Evolutionary conservation across 2,797 vertebrate species (phyloP), one percentile per base, ranked within the genome.

Genomic region (Phalloptychus januarius): DNA sequence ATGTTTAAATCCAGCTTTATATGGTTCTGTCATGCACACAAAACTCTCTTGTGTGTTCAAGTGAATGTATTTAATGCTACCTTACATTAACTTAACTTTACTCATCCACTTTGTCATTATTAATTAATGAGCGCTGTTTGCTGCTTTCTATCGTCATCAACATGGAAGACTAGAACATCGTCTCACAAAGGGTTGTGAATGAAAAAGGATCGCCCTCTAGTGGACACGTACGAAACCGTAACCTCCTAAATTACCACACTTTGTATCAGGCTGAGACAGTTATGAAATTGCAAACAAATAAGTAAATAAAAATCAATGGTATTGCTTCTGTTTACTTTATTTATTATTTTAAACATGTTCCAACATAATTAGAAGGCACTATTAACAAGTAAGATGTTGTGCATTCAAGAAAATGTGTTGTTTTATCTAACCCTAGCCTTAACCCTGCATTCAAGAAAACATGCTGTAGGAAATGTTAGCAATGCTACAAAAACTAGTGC

Each of bases 121-220:
- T 83, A 78, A 89, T 91, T 79, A 74, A 91, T 89, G 71, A 72
- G 7, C 10, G 1, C 48, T 77, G 70, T 81, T 73, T 79, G 72
- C 80, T 88, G 67, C 63, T 88, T 71, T 45, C 18, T 1, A 31
- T 77, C 87, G 72, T 86, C 67, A 80, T 71, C 87, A 61, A 77
- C 78, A 78, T 7, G 83, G 61, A 58, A 74, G 54, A 73, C 54
- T 5, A 65, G 44, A 75, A 76, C 71, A 78, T 63, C 77, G 83
- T 69, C 38, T 69, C 65, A 44, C 65, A n/a, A 40, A 25, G n/a
- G 25, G 12, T 42, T 69, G 25, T 69, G 65, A 72, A 36, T 78
- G 69, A 86, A 81, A 72, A 13, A 87, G 76, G 78, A 90, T 83
- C 56, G 78, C 91, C 92, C 86, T 89, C 94, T 93, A 90, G 88